These are phyloP conservation scores for Leptoclinus maculatus DNA, from an alignment of 2,797 vertebrate genomes.

Conservation along the genomic window DNA sequence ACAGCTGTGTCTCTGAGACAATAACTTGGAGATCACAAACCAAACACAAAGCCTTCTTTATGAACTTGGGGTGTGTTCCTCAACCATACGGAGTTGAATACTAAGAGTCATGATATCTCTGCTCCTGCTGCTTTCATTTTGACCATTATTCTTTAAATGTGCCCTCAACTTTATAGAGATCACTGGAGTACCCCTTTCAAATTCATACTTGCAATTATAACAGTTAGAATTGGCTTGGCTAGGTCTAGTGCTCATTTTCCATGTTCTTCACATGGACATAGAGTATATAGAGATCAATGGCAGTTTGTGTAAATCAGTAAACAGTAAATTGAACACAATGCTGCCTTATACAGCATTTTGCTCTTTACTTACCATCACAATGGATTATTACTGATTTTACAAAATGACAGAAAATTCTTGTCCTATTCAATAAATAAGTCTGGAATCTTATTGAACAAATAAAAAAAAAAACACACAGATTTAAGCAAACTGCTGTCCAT, in stretches of 20 bases:
- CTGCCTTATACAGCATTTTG: background rate
- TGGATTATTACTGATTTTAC: background rate
- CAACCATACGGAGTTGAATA: background rate
- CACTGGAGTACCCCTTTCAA: slow-evolving; percentile 19
- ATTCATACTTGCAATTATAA: slow-evolving; percentile 3
- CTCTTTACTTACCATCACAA: background rate
- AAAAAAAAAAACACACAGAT: background rate
- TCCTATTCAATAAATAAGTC: background rate
- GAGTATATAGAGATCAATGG: background rate
- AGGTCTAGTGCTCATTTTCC: background rate
- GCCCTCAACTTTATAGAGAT: background rate
- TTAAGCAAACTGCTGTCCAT: no score
- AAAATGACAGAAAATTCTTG: background rate
- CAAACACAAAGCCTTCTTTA: background rate
- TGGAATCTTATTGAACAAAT: background rate
- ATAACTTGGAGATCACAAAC: background rate
- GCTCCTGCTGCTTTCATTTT: background rate
- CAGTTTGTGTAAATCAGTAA: background rate
- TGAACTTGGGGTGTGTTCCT: background rate
- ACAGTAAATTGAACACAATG: background rate
- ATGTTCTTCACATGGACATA: background rate
- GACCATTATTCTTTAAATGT: background rate
- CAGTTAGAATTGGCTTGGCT: background rate
- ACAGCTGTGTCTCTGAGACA: background rate
- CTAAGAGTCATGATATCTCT: background rate